Percentiles rank a stretch among this genome's conserved stretches.
phyloP scores from a whole-genome alignment of 2,888 invertebrate species.

The Cataglyphis livida region DNA sequence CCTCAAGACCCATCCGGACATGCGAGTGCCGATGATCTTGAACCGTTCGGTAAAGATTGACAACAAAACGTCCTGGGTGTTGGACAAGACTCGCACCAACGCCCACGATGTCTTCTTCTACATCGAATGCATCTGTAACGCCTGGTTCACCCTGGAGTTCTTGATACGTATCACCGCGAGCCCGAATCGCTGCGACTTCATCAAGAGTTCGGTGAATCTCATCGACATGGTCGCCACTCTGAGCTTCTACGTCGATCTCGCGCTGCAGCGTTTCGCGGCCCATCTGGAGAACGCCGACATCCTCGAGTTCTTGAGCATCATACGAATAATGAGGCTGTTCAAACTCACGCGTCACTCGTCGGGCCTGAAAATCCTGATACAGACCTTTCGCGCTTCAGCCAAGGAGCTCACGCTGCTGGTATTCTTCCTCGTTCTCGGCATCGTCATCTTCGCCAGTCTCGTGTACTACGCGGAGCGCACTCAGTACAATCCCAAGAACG shows the following conservation, averaged over 20 bases:
- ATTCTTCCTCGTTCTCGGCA: slow-evolving; percentile 98
- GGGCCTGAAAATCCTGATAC: slow-evolving; percentile 98
- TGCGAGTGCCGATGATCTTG: slow-evolving; percentile 96
- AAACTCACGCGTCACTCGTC: slow-evolving; percentile 98
- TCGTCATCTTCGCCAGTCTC: slow-evolving; percentile 97
- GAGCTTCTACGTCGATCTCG: slow-evolving; percentile 98
- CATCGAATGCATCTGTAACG: slow-evolving; percentile 99
- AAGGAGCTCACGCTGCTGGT: slow-evolving; percentile 98
- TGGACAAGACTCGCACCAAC: slow-evolving; percentile 97
- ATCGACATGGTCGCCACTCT: slow-evolving; percentile 99
- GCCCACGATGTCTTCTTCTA: slow-evolving; percentile 99
- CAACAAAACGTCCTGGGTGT: slow-evolving; percentile 92
- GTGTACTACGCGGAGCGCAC: slow-evolving; percentile 99
- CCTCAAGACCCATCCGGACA: slow-evolving; percentile 99
- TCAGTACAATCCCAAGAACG: slow-evolving; percentile 97
- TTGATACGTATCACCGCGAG: slow-evolving; percentile 96
- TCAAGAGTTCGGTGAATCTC: slow-evolving; percentile 98
- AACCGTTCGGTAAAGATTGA: slow-evolving; percentile 93
- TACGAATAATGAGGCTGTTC: slow-evolving; percentile 98
- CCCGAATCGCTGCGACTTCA: slow-evolving; percentile 97
- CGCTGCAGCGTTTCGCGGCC: slow-evolving; percentile 95
- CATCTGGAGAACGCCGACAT: slow-evolving; percentile 98
- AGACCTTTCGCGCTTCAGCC: slow-evolving; percentile 98
- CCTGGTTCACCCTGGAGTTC: slow-evolving; percentile 99
- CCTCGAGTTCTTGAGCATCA: slow-evolving; percentile 98